Conservation (phyloP, 2,113 vertebrate species). For the Menura novaehollandiae region DNA sequence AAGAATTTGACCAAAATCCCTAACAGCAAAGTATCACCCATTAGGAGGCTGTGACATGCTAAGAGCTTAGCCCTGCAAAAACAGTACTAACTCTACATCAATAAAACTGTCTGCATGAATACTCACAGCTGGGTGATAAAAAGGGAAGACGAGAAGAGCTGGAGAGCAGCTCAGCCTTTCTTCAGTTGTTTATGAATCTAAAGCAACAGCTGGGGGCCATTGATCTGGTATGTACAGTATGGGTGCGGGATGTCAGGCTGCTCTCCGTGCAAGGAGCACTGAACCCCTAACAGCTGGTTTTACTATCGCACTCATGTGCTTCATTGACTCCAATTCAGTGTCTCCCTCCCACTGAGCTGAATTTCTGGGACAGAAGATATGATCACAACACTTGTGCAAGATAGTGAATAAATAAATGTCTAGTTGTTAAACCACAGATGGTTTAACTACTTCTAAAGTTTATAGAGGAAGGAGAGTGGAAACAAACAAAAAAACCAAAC, state of each 20-base stretch:
- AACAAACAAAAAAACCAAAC: neutral
- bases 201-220: neutral
- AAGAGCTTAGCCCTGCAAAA: neutral
- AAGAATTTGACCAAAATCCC: neutral
- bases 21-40: neutral
- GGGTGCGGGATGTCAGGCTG: neutral
- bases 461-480: neutral
- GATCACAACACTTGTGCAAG: neutral
- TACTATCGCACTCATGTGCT: rapidly evolving
- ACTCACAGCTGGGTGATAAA: neutral
- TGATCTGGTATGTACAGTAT: rapidly evolving
- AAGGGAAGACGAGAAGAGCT: neutral
- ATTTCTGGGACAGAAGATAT: neutral
- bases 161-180: neutral
- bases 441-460: neutral
- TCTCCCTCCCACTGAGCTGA: neutral
- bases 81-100: neutral
- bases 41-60: neutral
- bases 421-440: neutral
- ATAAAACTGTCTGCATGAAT: neutral
- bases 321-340: neutral
- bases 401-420: neutral
- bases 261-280: rapidly evolving
- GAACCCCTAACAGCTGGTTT: neutral
- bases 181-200: neutral